Evolutionary conservation across 1,140 invertebrate species (phyloP).

Genomic region (Bradysia coprophila): DNA sequence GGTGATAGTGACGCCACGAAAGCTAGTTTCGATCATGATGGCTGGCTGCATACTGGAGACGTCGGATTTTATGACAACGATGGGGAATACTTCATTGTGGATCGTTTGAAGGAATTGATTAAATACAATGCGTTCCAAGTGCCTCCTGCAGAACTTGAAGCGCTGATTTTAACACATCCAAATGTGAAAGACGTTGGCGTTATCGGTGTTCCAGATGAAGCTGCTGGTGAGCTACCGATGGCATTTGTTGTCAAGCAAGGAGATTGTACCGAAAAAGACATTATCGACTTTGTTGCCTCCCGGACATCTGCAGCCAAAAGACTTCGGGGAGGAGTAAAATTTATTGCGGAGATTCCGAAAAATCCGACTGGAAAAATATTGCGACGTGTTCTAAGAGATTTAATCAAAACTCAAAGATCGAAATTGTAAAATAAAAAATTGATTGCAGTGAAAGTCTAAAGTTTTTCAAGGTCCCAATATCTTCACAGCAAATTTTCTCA

Average conservation of each 20-base stretch:
- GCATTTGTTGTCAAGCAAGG: slow-evolving; percentile 31
- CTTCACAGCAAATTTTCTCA: no score
- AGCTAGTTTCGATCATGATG: slow-evolving; percentile 26
- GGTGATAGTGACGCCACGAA: slow-evolving; percentile 26
- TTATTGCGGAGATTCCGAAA: slow-evolving; percentile 42
- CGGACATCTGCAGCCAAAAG: slow-evolving; percentile 24
- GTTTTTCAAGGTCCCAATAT: no score
- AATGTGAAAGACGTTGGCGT: slow-evolving; percentile 44
- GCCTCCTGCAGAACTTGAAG: slow-evolving; percentile 44
- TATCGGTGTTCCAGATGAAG: slow-evolving; percentile 38
- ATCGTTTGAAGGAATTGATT: slow-evolving; percentile 43
- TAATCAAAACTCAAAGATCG: neutral
- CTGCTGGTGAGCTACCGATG: slow-evolving; percentile 40
- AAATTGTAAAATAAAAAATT: slow-evolving; percentile 1
- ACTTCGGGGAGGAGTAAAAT: slow-evolving; percentile 39
- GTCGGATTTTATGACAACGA: slow-evolving; percentile 45
- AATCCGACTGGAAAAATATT: slow-evolving; percentile 46
- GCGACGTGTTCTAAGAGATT: slow-evolving; percentile 29
- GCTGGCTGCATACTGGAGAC: slow-evolving; percentile 46
- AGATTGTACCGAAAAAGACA: slow-evolving; percentile 21
- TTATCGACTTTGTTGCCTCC: slow-evolving; percentile 25
- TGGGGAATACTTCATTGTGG: slow-evolving; percentile 44
- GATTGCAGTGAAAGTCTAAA: no score
- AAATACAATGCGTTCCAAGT: slow-evolving; percentile 27
- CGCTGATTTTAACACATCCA: slow-evolving; percentile 40